A percentile compares a stretch with the other conserved stretches of the same genome.
These are phyloP conservation scores for Drymodes brunneopygia DNA, from an alignment of 2,113 vertebrate species.

Conservation along the genomic window DNA sequence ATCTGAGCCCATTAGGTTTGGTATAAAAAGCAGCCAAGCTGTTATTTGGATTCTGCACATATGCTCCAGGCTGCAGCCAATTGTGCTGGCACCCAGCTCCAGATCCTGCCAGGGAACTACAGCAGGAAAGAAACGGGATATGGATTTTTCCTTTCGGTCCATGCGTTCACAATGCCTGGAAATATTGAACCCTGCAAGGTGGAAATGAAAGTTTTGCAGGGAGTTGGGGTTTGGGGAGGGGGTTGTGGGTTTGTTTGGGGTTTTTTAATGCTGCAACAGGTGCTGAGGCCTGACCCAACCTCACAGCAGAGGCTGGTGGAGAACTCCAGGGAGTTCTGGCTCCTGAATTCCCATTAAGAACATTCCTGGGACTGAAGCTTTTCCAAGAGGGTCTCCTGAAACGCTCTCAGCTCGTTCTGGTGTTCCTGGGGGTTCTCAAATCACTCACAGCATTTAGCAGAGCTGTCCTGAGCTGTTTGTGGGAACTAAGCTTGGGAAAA, in stretches of 20 bases:
- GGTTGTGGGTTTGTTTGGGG: not conserved
- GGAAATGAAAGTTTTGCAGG: not conserved
- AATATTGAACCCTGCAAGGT: fast-evolving
- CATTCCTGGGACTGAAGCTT: not conserved
- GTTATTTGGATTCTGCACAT: conserved; percentile 45
- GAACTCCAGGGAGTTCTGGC: not conserved
- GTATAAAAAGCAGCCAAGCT: conserved; percentile 58
- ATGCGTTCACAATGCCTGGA: not conserved
- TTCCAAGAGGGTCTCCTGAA: not conserved
- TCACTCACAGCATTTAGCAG: not conserved
- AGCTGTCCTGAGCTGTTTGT: not conserved
- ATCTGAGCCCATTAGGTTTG: conserved; percentile 29
- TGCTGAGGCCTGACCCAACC: not conserved
- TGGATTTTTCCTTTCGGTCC: not conserved
- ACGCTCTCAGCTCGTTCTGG: not conserved
- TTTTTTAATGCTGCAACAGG: not conserved
- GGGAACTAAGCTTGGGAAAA: not conserved
- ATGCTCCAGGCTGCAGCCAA: conserved; percentile 56
- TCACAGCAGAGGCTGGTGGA: not conserved
- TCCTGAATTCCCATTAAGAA: not conserved
- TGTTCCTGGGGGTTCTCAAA: not conserved
- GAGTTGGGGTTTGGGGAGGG: not conserved
- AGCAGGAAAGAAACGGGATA: fast-evolving
- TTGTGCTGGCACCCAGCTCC: not conserved
- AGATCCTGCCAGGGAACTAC: not conserved